Evolutionary conservation across 2,113 vertebrate species (phyloP), one percentile per base, ranked within the genome.

Genomic region (Anhinga rufa): DNA sequence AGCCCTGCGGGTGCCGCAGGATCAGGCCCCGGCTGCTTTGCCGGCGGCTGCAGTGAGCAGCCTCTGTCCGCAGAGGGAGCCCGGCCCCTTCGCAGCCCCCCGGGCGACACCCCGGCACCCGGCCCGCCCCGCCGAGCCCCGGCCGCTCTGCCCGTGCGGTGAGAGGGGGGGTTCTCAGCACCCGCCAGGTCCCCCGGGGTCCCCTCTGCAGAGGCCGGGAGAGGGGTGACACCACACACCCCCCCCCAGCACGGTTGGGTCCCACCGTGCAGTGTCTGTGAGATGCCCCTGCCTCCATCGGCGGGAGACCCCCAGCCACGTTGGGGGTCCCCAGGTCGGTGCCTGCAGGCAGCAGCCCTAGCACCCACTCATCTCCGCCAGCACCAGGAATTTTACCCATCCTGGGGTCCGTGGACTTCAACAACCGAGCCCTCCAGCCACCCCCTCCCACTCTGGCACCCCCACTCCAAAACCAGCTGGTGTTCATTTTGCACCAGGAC

Each of bases 31-130:
- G 13, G 29, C 17, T 5, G 72, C 42, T 28, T 6, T 13, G 80
- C 68, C 46, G 68, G 77, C 19, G 42, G 72, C 42, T 96, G 96
- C 93, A 96, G 80, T 92, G 94, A 89, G 76, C 25, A 11, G 54
- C 20, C 14, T 15, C 32, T 12, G 86, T 42, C 96, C 69, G 60
- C 88, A 96, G 96, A 60, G 96, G 96, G 95, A 95, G 96, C 76
- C 86, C 92, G 76, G 48, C 22, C 38, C 80, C 86, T 88, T 82
- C 82, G 44, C 28, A 28, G 57, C 38, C 34, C 40, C 70, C 52
- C 60, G 16, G 38, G 38, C 10, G 2, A 19, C 28, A 16, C 16
- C 31, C 12, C 3, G n/a, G n/a, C 60, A 17, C n/a, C 52, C 21
- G 4, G 22, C 36, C 12, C 34, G 6, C 34, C 29, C 42, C 25